Evolutionary conservation across 2,113 vertebrate species (phyloP).

Genomic region (Lampris incognitus): DNA sequence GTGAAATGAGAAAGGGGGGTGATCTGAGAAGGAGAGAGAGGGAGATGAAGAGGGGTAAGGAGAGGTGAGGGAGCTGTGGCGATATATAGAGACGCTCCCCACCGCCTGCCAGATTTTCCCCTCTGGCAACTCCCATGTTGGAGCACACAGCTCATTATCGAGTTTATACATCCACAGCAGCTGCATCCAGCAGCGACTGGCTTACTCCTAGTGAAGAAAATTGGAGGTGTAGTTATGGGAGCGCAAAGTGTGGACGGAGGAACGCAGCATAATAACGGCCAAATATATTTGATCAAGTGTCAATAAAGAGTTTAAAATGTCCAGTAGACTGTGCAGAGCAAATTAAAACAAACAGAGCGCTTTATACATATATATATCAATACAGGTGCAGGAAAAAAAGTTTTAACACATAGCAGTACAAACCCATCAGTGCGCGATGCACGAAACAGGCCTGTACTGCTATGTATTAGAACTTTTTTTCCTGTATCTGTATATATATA

Average conservation of each 20-base stretch:
- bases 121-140: not conserved
- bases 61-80: not conserved
- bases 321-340: not conserved
- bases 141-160: slow-evolving; percentile 32
- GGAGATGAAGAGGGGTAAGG: not conserved
- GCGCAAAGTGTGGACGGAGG: not conserved
- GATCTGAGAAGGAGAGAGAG: not conserved
- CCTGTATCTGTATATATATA: too few species aligned
- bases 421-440: too few species aligned
- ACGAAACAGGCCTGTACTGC: too few species aligned
- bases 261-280: not conserved
- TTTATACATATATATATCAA: too few species aligned
- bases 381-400: too few species aligned
- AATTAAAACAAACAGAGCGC: not conserved
- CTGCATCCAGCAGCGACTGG: not conserved
- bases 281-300: not conserved
- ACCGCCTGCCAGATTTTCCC: not conserved
- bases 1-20: not conserved
- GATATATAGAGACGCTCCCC: not conserved
- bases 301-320: too few species aligned
- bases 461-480: too few species aligned
- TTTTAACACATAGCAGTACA: too few species aligned
- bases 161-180: slow-evolving; percentile 19
- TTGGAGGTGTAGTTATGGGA: too few species aligned
- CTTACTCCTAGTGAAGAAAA: not conserved